These are phyloP conservation scores for Hyperoplus immaculatus DNA, from an alignment of 2,797 vertebrate genomes.

Conservation along the genomic window DNA sequence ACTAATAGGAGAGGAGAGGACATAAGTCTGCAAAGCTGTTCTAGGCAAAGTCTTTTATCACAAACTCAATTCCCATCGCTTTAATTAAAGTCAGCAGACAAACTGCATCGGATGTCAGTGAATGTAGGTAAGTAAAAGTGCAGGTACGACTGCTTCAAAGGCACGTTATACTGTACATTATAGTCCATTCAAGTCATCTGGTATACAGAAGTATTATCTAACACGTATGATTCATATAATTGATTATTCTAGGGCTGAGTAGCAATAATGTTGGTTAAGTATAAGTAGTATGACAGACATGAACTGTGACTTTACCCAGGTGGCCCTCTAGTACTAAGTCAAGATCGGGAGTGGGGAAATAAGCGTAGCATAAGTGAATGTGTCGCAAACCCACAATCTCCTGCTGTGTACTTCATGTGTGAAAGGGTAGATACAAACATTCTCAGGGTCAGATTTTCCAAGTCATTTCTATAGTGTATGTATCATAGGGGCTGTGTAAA, in stretches of 20 bases:
- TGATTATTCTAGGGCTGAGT: neutral
- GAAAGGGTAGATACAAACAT: no score
- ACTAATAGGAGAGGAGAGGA: slow-evolving; percentile 41
- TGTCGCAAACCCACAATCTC: no score
- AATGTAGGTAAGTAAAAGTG: slow-evolving; percentile 45
- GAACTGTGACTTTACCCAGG: no score
- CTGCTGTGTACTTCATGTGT: no score
- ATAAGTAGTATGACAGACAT: neutral
- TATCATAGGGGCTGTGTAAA: no score
- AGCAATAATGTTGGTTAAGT: neutral
- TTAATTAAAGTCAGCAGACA: slow-evolving; percentile 76
- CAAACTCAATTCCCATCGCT: slow-evolving; percentile 73
- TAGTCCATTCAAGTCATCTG: neutral
- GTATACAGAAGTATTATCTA: neutral
- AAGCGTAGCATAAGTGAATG: no score
- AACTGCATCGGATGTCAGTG: slow-evolving; percentile 60
- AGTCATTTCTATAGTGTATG: no score
- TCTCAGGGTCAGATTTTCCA: no score
- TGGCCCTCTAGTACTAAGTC: no score
- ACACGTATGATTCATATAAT: neutral
- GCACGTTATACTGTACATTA: slow-evolving; percentile 6
- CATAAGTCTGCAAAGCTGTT: slow-evolving; percentile 74
- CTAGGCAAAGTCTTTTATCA: slow-evolving; percentile 81
- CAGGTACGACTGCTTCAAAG: slow-evolving; percentile 42
- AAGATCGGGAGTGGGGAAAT: no score